phyloP scores from a whole-genome alignment of 2,797 vertebrate species.

The Chaunax sp. region DNA sequence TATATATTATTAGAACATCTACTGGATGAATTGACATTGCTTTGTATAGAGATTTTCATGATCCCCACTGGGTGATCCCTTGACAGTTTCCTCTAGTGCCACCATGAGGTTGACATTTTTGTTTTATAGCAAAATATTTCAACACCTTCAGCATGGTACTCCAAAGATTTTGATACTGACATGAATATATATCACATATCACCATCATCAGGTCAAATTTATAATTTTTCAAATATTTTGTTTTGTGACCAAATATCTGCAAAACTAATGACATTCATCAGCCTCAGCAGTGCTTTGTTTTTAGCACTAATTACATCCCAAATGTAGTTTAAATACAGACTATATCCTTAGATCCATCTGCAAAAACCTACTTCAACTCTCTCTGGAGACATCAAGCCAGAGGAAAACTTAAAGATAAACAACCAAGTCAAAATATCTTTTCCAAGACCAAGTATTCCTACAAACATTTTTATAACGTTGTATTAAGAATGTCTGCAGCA shows the following conservation, averaged over 20 bases:
- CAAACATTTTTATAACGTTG: neutral
- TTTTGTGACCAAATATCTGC: neutral
- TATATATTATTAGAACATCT: no score
- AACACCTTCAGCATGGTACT: neutral
- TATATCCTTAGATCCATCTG: neutral
- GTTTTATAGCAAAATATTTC: neutral
- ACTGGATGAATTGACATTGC: slow-evolving; percentile 4
- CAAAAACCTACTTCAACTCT: neutral
- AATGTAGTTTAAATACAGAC: no score
- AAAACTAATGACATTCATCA: no score
- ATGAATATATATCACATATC: neutral
- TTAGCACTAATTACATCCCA: neutral
- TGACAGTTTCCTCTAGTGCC: no score
- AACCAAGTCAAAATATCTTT: neutral
- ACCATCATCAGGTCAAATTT: neutral
- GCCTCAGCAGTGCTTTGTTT: neutral
- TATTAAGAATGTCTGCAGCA: no score
- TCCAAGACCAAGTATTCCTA: neutral
- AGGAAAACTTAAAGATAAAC: neutral
- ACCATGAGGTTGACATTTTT: no score
- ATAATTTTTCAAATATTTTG: no score
- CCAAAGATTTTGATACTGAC: neutral
- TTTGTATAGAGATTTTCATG: neutral
- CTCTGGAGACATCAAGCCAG: neutral
- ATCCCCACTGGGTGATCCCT: neutral